These are phyloP conservation scores for Spodoptera frugiperda DNA, from an alignment of 1,140 invertebrate genomes.

Conservation along the genomic window DNA sequence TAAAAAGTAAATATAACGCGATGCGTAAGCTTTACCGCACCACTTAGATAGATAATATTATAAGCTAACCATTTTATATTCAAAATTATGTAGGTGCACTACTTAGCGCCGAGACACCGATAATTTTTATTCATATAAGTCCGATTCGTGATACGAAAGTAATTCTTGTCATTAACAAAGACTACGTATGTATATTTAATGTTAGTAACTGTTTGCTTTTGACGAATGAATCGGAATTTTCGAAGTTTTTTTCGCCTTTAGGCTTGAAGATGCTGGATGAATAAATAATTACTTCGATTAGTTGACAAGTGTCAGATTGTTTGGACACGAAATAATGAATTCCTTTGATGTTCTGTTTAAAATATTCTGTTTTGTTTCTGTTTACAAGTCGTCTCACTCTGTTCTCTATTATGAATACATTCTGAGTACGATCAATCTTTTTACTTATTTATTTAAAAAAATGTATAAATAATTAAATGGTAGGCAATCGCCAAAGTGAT, in stretches of 20 bases:
- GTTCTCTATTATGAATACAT: too few species aligned
- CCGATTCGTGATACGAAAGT: too few species aligned
- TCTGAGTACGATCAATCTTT: too few species aligned
- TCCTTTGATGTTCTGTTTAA: constrained; percentile 13
- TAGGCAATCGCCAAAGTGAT: constrained; percentile 66
- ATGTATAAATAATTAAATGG: constrained; percentile 44
- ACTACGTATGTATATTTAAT: not conserved
- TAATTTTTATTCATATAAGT: not conserved
- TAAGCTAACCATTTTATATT: constrained; percentile 19
- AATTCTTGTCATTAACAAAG: too few species aligned
- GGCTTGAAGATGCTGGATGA: constrained; percentile 7
- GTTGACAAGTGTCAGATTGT: constrained; percentile 10
- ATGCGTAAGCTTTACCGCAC: constrained; percentile 25
- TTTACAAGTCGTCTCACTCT: not conserved
- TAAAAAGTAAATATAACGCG: constrained; percentile 16
- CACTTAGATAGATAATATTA: constrained; percentile 28
- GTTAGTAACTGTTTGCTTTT: not conserved
- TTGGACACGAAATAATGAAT: constrained; percentile 1
- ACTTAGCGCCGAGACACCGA: not conserved
- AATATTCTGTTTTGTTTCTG: too few species aligned
- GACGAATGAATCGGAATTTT: not conserved
- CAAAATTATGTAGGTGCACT: constrained; percentile 26
- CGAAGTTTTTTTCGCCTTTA: not conserved
- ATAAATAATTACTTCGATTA: constrained; percentile 28
- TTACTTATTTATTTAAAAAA: not conserved